Conservation (phyloP, 2,113 vertebrate genomes). For the Anas platyrhynchos region DNA sequence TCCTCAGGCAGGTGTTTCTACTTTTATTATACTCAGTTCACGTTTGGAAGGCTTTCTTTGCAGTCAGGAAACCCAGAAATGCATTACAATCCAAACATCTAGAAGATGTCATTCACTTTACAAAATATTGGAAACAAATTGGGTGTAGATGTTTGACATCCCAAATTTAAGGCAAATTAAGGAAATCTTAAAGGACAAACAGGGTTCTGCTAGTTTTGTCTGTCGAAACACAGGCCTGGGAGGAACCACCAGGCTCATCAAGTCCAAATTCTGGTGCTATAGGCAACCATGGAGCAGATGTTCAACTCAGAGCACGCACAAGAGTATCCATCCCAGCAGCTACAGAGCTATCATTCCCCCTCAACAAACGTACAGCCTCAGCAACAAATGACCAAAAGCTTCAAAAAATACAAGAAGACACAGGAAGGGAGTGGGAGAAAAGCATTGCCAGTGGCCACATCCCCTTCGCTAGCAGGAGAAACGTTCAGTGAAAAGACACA, state of each 20-base stretch:
- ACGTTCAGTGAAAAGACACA: neutral
- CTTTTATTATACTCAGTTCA: neutral
- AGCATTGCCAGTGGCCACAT: neutral
- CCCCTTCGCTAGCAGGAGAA: neutral
- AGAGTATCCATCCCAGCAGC: neutral
- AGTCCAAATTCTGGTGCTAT: neutral
- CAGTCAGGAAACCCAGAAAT: neutral
- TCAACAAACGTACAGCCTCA: neutral
- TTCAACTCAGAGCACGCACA: neutral
- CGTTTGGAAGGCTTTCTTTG: neutral
- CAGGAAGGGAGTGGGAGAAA: neutral
- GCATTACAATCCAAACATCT: slow-evolving; percentile 9
- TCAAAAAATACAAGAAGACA: neutral
- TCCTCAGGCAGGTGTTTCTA: slow-evolving; percentile 41
- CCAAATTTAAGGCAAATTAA: neutral
- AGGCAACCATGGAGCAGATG: neutral
- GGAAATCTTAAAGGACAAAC: neutral
- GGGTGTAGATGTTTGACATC: neutral
- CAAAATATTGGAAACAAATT: neutral
- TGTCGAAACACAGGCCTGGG: neutral
- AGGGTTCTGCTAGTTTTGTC: neutral
- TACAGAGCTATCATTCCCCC: neutral
- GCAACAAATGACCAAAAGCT: neutral
- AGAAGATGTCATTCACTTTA: neutral
- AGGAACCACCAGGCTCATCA: neutral